Base-by-base conservation (phyloP, 2,888 invertebrate genomes). In the Marasmarcha lunaedactyla region DNA sequence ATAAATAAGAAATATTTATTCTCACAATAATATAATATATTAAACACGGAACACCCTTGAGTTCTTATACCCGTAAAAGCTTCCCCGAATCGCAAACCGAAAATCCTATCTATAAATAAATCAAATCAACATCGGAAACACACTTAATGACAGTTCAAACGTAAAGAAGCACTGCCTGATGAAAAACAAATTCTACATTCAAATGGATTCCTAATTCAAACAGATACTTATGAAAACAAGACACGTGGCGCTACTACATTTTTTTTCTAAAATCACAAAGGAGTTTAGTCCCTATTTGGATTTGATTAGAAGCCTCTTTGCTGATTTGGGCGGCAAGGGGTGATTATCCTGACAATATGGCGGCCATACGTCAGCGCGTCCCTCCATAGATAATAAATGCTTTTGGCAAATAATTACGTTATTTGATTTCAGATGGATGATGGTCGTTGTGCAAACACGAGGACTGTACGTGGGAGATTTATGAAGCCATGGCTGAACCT, bases 351-450 rank as follows among this genome's bases (percentile, higher is more conserved):
- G n/a, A 30, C 30, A 30, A 30, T 59, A 59, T 57, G 57, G 57
- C 47, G 49, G 65, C 62, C 78, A 73, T 73, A 72, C 69, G 74
- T 65, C 71, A 47, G 56, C 57, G 68, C 73, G 65, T 70, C 69
- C 69, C 65, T 65, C 66, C 58, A 59, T 68, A 66, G 73, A 77
- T 72, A 76, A 72, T 72, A 78, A 78, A 81, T 78, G 69, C 73
- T 74, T 78, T 78, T 62, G 63, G 70, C 78, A 79, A 81, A 79
- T 81, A 79, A 77, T 77, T 73, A 71, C 76, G 63, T 71, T 79
- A 67, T 78, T 81, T 78, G 78, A 78, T 78, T 74, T 77, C 71
- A 66, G 73, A 76, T 59, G 71, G 78, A 76, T 78, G 76, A 77
- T 77, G 79, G 79, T 77, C 60, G 70, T 54, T 57, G 53, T 26